Conservation (phyloP, 2,797 vertebrate genomes). For the Onychomys leucogaster region DNA sequence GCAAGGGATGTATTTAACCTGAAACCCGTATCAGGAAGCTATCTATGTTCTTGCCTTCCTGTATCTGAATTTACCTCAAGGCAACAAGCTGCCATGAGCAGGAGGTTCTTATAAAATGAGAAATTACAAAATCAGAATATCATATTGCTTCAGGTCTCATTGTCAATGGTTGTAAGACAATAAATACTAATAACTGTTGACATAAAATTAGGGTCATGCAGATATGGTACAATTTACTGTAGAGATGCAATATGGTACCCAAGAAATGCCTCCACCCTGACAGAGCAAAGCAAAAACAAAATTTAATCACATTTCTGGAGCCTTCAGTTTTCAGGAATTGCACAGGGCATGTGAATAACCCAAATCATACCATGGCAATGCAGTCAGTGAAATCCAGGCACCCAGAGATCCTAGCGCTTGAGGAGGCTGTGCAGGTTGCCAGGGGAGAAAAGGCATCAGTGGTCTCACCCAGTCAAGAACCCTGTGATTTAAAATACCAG, state of each 20-base stretch:
- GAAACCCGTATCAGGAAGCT: fast-evolving
- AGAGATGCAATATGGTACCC: background rate
- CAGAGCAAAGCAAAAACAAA: background rate
- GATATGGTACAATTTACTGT: fast-evolving
- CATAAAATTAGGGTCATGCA: background rate
- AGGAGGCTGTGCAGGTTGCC: background rate
- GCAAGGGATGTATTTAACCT: background rate
- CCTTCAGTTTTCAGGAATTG: background rate
- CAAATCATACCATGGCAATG: fast-evolving
- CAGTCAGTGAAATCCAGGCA: background rate
- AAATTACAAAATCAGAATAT: background rate
- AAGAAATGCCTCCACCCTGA: background rate
- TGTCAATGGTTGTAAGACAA: background rate
- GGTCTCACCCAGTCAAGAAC: background rate
- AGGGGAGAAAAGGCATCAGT: too few relatives aligned
- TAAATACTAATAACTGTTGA: fast-evolving
- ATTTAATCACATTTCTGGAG: too few relatives aligned
- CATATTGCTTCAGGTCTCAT: background rate
- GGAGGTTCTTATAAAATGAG: background rate
- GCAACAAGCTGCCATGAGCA: fast-evolving
- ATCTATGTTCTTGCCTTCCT: fast-evolving
- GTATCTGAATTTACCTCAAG: background rate
- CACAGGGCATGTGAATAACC: background rate
- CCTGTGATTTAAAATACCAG: background rate
- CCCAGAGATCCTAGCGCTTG: too few relatives aligned